Base-by-base conservation (phyloP, 2,797 vertebrate species). In the Parotocinclus haroldoi region DNA sequence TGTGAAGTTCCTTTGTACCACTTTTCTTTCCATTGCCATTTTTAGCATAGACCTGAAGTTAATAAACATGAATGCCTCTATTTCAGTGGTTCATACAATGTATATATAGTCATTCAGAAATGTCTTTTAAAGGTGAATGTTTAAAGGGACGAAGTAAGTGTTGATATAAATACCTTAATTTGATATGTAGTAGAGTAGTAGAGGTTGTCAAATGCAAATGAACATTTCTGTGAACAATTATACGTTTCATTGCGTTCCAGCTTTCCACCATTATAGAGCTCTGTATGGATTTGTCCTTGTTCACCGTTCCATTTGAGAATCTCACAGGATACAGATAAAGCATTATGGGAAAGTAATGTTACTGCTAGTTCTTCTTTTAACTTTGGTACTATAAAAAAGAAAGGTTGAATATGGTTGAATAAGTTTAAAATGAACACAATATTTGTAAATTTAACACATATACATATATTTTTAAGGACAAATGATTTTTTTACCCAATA, bases 101-200 rank as follows among this genome's bases (percentile, higher is more conserved):
- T 27, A 5, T 5, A 27, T 27, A 27, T 5, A 27, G 1, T 0
- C 27, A 54, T 7, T 16, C 44, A n/a, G 7, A 7, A 50, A 4
- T 49, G 7, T 1, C 16, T 12, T 18, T 37, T 11, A 46, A 14
- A 37, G n/a, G n/a, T 10, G 12, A 0, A 50, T 7, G 50, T 19
- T 10, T 7, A 38, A 59, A 51, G 56, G 13, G 56, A 13, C 39
- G 11, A 18, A n/a, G 6, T 19, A 42, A 51, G 10, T 17, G 19
- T 9, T 13, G 45, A 37, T 45, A 58, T 36, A 76, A 73, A 76
- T 81, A 93, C 91, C 84, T 66, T 0, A 17, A 89, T 1, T 0
- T 0, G 1, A 38, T 91, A 91, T 0, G 0, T 0, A 0, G 84
- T 89, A 3, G n/a, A 74, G 67, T 89, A 89, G 12, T 63, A 40